Conservation (phyloP, 2,888 invertebrate genomes). For the Odontocolon sp. region DNA sequence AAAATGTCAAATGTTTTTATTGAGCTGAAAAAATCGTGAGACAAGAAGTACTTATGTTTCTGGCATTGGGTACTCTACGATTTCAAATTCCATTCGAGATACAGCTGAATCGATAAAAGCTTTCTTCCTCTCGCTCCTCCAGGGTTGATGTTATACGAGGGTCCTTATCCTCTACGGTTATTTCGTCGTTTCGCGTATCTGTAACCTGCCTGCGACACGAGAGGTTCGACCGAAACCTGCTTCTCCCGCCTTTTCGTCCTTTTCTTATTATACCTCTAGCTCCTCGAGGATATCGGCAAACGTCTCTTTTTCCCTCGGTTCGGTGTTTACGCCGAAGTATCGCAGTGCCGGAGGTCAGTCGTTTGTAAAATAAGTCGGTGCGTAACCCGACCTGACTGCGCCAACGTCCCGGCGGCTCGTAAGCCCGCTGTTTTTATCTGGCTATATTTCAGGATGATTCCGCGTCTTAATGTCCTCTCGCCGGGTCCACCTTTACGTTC, state of each 20-base stretch:
- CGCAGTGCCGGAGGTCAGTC: slow-evolving; percentile 73
- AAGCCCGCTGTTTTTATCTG: slow-evolving; percentile 80
- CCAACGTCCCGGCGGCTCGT: slow-evolving; percentile 72
- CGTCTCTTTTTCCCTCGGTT: slow-evolving; percentile 58
- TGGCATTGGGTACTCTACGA: slow-evolving; percentile 25
- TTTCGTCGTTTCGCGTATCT: slow-evolving; percentile 60
- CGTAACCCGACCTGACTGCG: slow-evolving; percentile 78
- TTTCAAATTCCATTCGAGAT: slow-evolving; percentile 52
- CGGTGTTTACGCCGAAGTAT: slow-evolving; percentile 23
- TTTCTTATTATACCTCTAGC: slow-evolving; percentile 41
- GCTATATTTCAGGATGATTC: slow-evolving; percentile 79
- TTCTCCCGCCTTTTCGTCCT: slow-evolving; percentile 8
- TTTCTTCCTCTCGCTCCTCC: slow-evolving; percentile 41
- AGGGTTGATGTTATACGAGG: slow-evolving; percentile 52
- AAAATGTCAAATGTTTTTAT: slow-evolving; percentile 1
- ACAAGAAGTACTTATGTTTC: background rate
- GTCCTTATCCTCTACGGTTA: slow-evolving; percentile 59
- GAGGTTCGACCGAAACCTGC: slow-evolving; percentile 33
- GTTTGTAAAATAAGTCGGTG: slow-evolving; percentile 75
- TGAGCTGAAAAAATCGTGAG: background rate
- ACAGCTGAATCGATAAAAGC: slow-evolving; percentile 56
- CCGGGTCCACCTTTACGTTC: slow-evolving; percentile 55
- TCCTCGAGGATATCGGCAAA: slow-evolving; percentile 51
- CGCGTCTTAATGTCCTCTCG: slow-evolving; percentile 71
- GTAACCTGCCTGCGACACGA: slow-evolving; percentile 54